Percentiles rank a stretch among this genome's conserved stretches.
phyloP scores from a whole-genome alignment of 2,888 invertebrate genomes.

The Tenthredo notha region DNA sequence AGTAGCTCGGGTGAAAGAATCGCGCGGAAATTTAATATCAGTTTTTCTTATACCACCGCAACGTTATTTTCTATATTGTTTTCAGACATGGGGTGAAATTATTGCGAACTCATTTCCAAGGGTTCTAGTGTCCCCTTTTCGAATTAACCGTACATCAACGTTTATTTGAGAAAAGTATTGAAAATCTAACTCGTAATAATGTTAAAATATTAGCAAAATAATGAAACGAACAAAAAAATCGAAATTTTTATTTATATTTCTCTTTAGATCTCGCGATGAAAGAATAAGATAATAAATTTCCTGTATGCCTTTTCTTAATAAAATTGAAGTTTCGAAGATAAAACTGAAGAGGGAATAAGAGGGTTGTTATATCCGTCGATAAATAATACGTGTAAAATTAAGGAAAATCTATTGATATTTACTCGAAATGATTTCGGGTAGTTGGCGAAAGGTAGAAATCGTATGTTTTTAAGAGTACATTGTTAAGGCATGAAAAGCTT shows the following conservation, averaged over 20 bases:
- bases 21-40: conserved; percentile 14
- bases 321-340: not conserved
- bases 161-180: conserved; percentile 4
- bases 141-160: not conserved
- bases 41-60: conserved; percentile 22
- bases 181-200: not conserved
- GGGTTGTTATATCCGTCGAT: not conserved
- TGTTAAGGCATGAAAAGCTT: conserved; percentile 37
- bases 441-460: conserved; percentile 6
- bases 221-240: conserved; percentile 2
- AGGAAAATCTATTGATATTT: conserved; percentile 5
- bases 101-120: not conserved
- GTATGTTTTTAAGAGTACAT: conserved; percentile 20
- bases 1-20: not conserved
- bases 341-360: not conserved
- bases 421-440: not conserved
- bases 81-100: conserved; percentile 24
- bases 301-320: not conserved
- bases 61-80: conserved; percentile 25
- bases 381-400: not conserved
- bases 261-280: not conserved
- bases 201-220: not conserved
- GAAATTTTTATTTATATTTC: not conserved
- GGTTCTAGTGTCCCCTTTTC: not conserved
- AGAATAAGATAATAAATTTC: not conserved